phyloP scores from a whole-genome alignment of 2,888 invertebrate species.

The Philonicus albiceps region DNA sequence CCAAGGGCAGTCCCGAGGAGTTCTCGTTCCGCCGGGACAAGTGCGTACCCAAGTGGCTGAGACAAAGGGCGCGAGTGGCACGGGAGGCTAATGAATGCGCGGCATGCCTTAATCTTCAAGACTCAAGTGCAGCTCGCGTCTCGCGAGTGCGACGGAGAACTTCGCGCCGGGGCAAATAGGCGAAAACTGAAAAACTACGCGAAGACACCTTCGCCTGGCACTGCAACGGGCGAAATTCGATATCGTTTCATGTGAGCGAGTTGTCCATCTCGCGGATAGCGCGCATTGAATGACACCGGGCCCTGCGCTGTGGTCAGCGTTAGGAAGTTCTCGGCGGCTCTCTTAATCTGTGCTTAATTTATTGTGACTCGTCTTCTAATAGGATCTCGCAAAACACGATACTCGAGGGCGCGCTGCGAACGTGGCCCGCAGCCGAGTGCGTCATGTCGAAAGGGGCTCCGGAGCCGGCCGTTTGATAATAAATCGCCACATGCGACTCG shows the following conservation, averaged over 20 bases:
- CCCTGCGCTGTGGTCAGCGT: conserved; percentile 13
- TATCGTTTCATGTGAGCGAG: neutral
- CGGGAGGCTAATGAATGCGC: conserved; percentile 23
- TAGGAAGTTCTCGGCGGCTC: conserved; percentile 31
- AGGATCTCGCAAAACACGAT: conserved; percentile 19
- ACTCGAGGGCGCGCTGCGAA: conserved; percentile 17
- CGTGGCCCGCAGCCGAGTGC: neutral
- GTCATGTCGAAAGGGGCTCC: neutral
- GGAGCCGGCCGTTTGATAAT: neutral
- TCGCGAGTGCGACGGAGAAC: neutral
- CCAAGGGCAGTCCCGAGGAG: neutral
- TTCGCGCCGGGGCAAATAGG: neutral
- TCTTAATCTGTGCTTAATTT: conserved; percentile 42
- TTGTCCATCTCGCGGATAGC: neutral
- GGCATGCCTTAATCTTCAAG: conserved; percentile 22
- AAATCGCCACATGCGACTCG: neutral
- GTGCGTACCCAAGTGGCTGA: conserved; percentile 1
- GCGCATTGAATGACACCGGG: neutral
- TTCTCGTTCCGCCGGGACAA: neutral
- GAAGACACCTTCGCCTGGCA: neutral
- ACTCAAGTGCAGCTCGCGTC: conserved; percentile 24
- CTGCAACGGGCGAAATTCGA: conserved; percentile 17
- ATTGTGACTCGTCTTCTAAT: conserved; percentile 41
- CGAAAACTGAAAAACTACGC: neutral
- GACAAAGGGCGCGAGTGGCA: neutral